Evolutionary conservation across 2,113 vertebrate species (phyloP).

Genomic region (Microtus ochrogaster): DNA sequence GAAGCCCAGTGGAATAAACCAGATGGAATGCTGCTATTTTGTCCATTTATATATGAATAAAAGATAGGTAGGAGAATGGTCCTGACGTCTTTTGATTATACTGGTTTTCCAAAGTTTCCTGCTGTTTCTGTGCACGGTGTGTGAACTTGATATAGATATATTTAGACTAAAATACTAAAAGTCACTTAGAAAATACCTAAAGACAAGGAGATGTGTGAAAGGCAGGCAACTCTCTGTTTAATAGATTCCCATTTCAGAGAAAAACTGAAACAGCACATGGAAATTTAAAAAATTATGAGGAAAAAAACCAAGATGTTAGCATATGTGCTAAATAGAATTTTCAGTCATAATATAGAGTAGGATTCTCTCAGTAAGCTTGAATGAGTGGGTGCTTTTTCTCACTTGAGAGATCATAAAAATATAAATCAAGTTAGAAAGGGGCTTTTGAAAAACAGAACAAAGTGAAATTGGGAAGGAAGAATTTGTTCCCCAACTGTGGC

Average conservation of each 20-base stretch:
- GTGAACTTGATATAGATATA: background rate
- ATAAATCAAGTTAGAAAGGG: background rate
- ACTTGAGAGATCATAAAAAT: conserved; percentile 12
- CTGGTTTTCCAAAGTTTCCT: conserved; percentile 36
- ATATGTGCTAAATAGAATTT: conserved; percentile 33
- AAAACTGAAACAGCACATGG: background rate
- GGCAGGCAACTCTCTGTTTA: background rate
- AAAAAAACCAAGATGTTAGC: background rate
- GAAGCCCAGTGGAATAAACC: conserved; percentile 55
- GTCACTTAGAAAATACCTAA: background rate
- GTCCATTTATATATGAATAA: conserved; percentile 61
- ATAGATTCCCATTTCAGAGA: background rate
- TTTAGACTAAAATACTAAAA: conserved; percentile 41
- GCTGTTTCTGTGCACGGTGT: background rate
- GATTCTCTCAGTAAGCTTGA: background rate
- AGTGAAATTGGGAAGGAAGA: background rate
- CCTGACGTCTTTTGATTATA: conserved; percentile 53
- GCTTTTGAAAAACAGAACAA: background rate
- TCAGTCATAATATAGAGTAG: background rate
- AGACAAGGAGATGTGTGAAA: background rate
- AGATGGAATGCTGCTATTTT: conserved; percentile 63
- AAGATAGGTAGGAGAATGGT: conserved; percentile 54
- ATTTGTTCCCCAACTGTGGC: background rate
- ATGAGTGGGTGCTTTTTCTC: background rate
- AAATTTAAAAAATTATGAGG: conserved; percentile 41